phyloP scores from a whole-genome alignment of 2,888 invertebrate genomes.

The Mermis nigrescens region DNA sequence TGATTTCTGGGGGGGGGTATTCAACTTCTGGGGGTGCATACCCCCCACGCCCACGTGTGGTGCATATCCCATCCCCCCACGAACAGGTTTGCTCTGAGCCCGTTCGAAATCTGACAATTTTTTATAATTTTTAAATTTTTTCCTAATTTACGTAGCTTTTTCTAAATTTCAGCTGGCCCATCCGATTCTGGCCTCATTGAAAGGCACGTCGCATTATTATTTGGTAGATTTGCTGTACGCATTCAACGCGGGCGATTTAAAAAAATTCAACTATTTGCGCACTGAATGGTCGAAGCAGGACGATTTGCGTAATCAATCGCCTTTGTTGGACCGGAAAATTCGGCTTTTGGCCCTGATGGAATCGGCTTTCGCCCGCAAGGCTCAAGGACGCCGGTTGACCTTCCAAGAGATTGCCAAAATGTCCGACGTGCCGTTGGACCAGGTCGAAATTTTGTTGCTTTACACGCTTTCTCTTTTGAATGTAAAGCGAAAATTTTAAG shows the following conservation, averaged over 20 bases:
- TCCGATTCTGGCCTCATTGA: conserved; percentile 67
- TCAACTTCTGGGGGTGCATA: no score
- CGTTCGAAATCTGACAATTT: no score
- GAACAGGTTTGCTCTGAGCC: no score
- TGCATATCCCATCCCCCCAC: no score
- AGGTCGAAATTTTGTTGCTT: no score
- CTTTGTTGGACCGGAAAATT: conserved; percentile 52
- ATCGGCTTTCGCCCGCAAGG: conserved; percentile 86
- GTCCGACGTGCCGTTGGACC: conserved; percentile 52
- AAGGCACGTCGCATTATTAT: conserved; percentile 65
- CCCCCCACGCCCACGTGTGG: no score
- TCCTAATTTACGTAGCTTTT: conserved; percentile 10
- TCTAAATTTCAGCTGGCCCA: conserved; percentile 67
- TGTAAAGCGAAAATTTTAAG: no score
- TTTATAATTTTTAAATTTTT: conserved; percentile 12
- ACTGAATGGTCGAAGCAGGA: conserved; percentile 38
- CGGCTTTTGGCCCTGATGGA: conserved; percentile 89
- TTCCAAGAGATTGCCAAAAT: conserved; percentile 74
- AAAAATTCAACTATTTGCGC: conserved; percentile 51
- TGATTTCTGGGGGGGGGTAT: no score
- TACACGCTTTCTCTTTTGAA: no score
- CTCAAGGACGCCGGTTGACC: conserved; percentile 54
- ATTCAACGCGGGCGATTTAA: conserved; percentile 64
- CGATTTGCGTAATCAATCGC: conserved; percentile 23
- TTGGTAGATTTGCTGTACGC: conserved; percentile 55